phyloP scores from a whole-genome alignment of 2,888 invertebrate species.

The Cancer borealis region DNA sequence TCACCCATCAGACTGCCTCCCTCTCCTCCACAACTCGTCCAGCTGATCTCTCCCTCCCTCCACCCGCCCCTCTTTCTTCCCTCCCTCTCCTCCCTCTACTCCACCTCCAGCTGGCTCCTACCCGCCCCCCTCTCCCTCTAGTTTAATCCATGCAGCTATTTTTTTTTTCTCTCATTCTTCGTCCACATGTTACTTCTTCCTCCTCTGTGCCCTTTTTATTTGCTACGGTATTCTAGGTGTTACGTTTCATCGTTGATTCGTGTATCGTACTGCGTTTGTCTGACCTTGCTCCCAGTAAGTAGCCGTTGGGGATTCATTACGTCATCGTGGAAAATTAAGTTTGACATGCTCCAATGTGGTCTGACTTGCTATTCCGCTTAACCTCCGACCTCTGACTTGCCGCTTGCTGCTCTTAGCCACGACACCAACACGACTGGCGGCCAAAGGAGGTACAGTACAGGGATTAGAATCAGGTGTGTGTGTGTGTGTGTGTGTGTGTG shows the following conservation, averaged over 20 bases:
- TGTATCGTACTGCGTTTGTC: background rate
- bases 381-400: background rate
- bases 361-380: background rate
- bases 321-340: constrained; percentile 10
- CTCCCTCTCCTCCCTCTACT: background rate
- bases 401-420: background rate
- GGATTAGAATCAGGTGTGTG: background rate
- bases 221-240: constrained; percentile 23
- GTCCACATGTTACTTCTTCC: constrained; percentile 8
- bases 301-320: background rate
- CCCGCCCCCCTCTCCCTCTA: no score
- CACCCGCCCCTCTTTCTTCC: background rate
- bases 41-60: constrained; percentile 28
- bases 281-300: background rate
- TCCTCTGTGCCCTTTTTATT: constrained; percentile 33
- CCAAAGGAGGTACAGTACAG: background rate
- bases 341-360: background rate
- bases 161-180: constrained; percentile 32
- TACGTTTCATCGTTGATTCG: background rate
- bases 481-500: constrained; percentile 21
- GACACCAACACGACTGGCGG: background rate
- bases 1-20: constrained; percentile 5
- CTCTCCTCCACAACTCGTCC: constrained; percentile 24
- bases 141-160: background rate
- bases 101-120: background rate